Base-by-base conservation (phyloP, 2,113 vertebrate species). In the Amazona vittata region DNA sequence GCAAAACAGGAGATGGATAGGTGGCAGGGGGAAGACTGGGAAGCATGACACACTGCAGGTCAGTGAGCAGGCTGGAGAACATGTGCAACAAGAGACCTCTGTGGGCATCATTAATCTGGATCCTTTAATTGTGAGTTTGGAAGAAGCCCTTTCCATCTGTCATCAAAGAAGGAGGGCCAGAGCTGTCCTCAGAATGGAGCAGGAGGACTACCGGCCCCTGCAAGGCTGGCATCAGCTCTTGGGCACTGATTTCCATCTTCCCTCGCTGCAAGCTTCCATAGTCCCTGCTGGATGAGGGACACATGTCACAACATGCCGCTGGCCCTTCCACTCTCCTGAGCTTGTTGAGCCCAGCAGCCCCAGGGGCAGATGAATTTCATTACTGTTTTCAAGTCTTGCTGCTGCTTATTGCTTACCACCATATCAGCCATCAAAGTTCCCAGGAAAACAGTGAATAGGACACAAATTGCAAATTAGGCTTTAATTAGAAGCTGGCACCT, bases 401-500 rank as follows among this genome's bases (percentile, higher is more conserved):
- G 91, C 59, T 59, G 67, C 67, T 92, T 85, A 91, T 86, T 92
- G 95, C 91, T 89, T 60, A 85, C 70, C 8, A 0, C 90, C 11
- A 1, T 91, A 96, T 96, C 95, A 92, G 85, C 70, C 91, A 90
- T 95, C 95, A 78, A 41, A 91, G 90, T 95, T 70, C 94, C 92
- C 95, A 44, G 11, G 87, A 92, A 97, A 94, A 93, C 93, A 81
- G 33, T 62, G 93, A 94, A 76, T 83, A 71, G 92, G 86, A 86
- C 91, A 83, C 93, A 93, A 94, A 97, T 96, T 96, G 97, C 93
- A 97, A 97, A 97, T 96, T 88, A 96, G 95, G 82, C 64, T 97
- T 96, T 96, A 97, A 97, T 97, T 96, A 97, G 97, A 93, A 94
- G 53, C 91, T 71, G 89, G 95, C 95, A 96, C 91, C 94, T 96